phyloP scores from a whole-genome alignment of 2,888 invertebrate species.

The Phrixothrix hirtus region DNA sequence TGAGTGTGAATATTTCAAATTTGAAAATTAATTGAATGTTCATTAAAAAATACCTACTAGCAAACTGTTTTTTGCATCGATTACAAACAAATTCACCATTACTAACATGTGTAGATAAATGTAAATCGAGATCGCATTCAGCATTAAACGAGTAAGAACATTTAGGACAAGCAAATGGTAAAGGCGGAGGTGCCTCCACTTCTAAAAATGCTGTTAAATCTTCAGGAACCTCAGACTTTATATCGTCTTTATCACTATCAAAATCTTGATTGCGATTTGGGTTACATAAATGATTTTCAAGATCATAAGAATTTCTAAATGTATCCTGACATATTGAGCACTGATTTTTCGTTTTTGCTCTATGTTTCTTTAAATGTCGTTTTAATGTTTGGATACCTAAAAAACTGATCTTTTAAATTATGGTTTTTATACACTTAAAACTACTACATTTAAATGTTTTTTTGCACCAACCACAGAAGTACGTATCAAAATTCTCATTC shows the following conservation, averaged over 20 bases:
- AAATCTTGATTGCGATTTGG: no score
- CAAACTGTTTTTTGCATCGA: conserved; percentile 59
- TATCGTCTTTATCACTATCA: conserved; percentile 3
- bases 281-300: conserved; percentile 7
- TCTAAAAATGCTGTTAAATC: conserved; percentile 44
- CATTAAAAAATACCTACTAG: conserved; percentile 48
- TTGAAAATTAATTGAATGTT: no score
- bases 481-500: background rate
- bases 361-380: conserved; percentile 4
- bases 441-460: conserved; percentile 10
- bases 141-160: conserved; percentile 59
- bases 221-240: conserved; percentile 15
- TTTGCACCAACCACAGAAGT: background rate
- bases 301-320: conserved; percentile 3
- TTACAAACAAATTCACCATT: conserved; percentile 55
- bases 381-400: conserved; percentile 11
- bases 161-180: conserved; percentile 50
- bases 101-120: conserved; percentile 56
- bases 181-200: conserved; percentile 42
- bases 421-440: background rate
- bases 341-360: background rate
- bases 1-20: no score
- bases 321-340: conserved; percentile 5
- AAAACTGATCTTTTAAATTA: background rate
- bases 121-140: conserved; percentile 58